Base-by-base conservation (phyloP, 2,888 invertebrate species). In the Apodemia mormo region DNA sequence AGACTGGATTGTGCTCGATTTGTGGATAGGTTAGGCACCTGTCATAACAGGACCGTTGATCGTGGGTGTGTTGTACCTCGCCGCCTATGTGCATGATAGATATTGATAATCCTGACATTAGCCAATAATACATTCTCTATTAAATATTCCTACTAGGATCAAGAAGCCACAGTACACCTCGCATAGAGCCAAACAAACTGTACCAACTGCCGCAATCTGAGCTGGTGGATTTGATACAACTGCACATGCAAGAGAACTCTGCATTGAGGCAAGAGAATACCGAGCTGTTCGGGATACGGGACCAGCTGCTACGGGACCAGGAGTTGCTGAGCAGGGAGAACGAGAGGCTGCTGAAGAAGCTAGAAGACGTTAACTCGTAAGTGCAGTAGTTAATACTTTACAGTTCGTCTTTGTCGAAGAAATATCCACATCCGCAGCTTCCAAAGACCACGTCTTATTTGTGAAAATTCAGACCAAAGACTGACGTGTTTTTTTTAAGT, bases 321-420 rank as follows among this genome's bases (percentile, higher is more conserved):
- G 98, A 98, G 85, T 86, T 97, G 54, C 96, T 98, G 43, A 97
- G 97, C 81, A 93, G 97, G 70, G 98, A 99, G 87, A 99, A 99
- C 81, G 98, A 99, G 84, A 92, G 97, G 68, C 93, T 99, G 72
- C 88, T 97, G 69, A 97, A 96, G 86, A 97, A 98, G 87, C 89
- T 98, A 69, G 98, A 98, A 85, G 97, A 97, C 87, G 96, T 97
- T 71, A 97, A 97, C 88, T 95, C 95, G 97, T 97, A 92, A 95
- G 96, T 95, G 58, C 30, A 58, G 49, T 14, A 58, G 49, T 14
- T 14, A 45, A 10, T 2, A 45, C 10, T 10, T 45, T 45, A 7
- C 6, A 7, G 40, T 40, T 40, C 0, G 40, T 40, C 40, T 6
- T 7, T 40, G 40, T 40, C 1, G 7, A 40, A 40, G 5, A 40